These are phyloP conservation scores for Steinernema feltiae DNA, from an alignment of 1,140 invertebrate genomes.

Conservation along the genomic window DNA sequence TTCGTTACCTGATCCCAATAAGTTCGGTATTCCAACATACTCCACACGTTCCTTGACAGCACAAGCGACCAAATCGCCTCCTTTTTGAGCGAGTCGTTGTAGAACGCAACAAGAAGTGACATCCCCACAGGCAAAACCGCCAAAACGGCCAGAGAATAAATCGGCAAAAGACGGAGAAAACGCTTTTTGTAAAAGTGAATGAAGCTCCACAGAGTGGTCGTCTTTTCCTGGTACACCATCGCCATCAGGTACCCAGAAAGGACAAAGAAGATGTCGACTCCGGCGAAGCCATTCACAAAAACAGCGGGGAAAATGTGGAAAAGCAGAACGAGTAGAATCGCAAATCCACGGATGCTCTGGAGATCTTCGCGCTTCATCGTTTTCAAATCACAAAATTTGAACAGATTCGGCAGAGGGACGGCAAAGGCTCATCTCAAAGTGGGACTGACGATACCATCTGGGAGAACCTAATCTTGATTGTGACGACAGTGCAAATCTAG, in stretches of 20 bases:
- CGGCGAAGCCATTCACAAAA: constrained; percentile 12
- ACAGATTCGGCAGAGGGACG: no score
- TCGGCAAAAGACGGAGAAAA: neutral
- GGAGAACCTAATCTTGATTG: no score
- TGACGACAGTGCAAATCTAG: no score
- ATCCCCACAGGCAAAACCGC: neutral
- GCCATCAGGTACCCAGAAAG: constrained; percentile 18
- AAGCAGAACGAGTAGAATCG: constrained; percentile 14
- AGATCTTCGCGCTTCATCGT: constrained; percentile 17
- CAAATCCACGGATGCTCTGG: constrained; percentile 1
- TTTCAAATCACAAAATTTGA: no score
- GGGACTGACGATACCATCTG: no score
- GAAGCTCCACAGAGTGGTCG: neutral
- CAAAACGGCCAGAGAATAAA: neutral
- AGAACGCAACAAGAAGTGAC: neutral
- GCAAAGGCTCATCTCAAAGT: no score
- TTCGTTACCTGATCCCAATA: neutral
- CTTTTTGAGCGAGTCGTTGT: neutral
- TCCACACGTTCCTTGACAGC: neutral
- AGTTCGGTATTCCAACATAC: neutral
- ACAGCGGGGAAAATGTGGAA: constrained; percentile 2
- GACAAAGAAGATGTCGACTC: constrained; percentile 23
- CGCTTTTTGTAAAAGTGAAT: neutral
- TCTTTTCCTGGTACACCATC: neutral
- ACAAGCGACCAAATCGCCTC: neutral